Evolutionary conservation across 2,888 invertebrate species (phyloP).

Genomic region (Aelia acuminata): DNA sequence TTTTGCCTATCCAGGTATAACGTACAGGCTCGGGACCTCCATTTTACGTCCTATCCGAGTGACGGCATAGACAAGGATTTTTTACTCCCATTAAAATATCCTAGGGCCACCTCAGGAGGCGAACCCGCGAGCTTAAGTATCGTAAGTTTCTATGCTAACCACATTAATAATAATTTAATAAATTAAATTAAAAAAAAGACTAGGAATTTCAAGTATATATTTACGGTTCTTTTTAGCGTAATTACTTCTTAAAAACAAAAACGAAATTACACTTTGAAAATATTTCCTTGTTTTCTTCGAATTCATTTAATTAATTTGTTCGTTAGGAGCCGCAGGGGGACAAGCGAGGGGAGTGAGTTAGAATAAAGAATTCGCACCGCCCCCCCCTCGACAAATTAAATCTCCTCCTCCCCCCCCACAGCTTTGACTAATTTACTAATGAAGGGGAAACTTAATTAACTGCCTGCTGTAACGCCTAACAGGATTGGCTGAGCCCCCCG

Average conservation of each 20-base stretch:
- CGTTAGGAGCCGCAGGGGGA: background rate
- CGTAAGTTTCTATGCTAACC: no score
- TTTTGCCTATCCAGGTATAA: no score
- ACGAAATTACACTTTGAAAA: background rate
- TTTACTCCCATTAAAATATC: no score
- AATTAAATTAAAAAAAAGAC: no score
- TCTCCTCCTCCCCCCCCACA: background rate
- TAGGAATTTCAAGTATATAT: no score
- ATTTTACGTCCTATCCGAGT: no score
- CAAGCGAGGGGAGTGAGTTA: background rate
- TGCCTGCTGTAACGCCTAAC: background rate
- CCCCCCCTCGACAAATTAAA: background rate
- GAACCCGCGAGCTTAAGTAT: no score
- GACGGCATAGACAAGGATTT: no score
- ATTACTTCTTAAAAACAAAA: background rate
- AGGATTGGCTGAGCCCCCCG: background rate
- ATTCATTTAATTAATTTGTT: constrained; percentile 17
- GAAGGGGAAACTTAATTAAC: constrained; percentile 11
- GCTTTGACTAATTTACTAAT: constrained; percentile 27
- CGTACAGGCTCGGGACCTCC: no score
- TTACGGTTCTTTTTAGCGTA: no score
- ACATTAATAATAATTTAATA: no score
- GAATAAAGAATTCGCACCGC: background rate
- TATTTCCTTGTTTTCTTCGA: background rate
- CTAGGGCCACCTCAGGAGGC: no score